Evolutionary conservation across 2,113 vertebrate genomes (phyloP).

Genomic region (Lanius ludovicianus): DNA sequence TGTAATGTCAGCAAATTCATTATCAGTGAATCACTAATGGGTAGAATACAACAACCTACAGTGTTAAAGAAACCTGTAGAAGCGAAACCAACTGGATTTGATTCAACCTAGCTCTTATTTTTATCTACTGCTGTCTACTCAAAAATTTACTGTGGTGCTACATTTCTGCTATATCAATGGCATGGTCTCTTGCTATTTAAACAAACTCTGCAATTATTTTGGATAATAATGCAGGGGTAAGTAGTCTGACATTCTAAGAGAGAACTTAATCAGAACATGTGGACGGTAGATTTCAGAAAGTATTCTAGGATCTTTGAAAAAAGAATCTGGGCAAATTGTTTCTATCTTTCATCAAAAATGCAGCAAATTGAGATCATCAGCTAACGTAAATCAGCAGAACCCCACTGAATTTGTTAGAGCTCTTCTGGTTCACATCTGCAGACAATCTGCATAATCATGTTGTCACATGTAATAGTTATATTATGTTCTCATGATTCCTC

Average conservation of each 20-base stretch:
- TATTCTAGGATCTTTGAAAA: neutral
- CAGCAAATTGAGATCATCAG: neutral
- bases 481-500: neutral
- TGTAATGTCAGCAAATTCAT: neutral
- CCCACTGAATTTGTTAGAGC: neutral
- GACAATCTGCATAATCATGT: slow-evolving; percentile 5
- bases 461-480: slow-evolving; percentile 6
- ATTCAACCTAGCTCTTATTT: neutral
- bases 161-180: neutral
- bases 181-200: neutral
- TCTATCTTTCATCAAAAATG: neutral
- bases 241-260: neutral
- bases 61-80: neutral
- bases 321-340: neutral
- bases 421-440: slow-evolving; percentile 38
- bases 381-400: neutral
- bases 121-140: neutral
- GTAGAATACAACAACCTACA: neutral
- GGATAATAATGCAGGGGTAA: neutral
- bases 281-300: neutral
- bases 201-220: neutral
- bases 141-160: neutral
- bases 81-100: neutral
- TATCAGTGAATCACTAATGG: neutral
- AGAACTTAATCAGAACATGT: neutral